Percentiles rank a stretch among this genome's conserved stretches.
phyloP scores from a whole-genome alignment of 2,797 vertebrate genomes.

The Aselliscus stoliczkanus region DNA sequence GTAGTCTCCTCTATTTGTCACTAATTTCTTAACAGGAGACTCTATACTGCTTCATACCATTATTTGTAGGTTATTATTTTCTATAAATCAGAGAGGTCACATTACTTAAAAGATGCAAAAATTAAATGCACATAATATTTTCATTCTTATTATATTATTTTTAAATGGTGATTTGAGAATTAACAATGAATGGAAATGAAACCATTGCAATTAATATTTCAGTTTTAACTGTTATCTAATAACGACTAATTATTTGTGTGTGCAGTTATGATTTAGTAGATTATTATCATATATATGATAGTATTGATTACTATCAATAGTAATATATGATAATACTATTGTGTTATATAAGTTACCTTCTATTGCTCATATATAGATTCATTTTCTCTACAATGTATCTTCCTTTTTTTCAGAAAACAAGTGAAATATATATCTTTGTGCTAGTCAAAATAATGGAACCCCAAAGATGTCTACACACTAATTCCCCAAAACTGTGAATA shows the following conservation, averaged over 20 bases:
- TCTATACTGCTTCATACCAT: neutral
- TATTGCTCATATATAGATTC: neutral
- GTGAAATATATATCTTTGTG: neutral
- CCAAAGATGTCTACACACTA: neutral
- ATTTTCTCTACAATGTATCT: neutral
- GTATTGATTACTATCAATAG: too few species aligned
- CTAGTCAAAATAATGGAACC: neutral
- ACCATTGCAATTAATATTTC: neutral
- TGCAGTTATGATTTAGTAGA: neutral
- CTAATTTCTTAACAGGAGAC: neutral
- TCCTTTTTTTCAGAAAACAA: neutral
- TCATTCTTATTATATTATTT: neutral
- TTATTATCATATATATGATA: neutral
- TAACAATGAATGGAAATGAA: neutral
- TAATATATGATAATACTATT: neutral
- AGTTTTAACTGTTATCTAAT: neutral
- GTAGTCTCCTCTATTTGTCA: neutral
- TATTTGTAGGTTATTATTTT: neutral
- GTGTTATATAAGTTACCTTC: neutral
- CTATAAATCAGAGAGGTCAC: neutral
- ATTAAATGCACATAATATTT: neutral
- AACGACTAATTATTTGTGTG: neutral
- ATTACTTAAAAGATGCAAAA: neutral
- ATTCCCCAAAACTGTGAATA: neutral
- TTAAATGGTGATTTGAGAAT: neutral